These are phyloP conservation scores for Raphicerus campestris DNA, from an alignment of 2,113 vertebrate species.

Conservation along the genomic window DNA sequence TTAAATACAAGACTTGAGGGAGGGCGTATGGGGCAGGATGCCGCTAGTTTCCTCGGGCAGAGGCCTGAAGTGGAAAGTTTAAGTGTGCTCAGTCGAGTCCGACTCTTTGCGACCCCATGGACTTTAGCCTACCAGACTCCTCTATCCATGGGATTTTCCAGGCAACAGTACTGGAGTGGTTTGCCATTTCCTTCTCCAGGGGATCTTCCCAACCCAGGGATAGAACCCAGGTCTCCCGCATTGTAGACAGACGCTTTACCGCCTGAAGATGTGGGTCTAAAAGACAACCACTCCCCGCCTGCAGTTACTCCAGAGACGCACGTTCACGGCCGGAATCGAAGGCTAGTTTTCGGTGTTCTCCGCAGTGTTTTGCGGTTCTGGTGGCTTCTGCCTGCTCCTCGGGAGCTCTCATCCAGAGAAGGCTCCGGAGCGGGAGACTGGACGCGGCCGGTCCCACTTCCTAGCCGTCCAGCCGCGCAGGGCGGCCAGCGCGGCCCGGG, in stretches of 20 bases:
- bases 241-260: no score
- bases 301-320: not conserved
- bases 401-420: fast-evolving
- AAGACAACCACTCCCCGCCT: not conserved
- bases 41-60: not conserved
- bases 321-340: not conserved
- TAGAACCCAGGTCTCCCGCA: no score
- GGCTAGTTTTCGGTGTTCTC: not conserved
- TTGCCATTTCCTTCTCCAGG: no score
- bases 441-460: fast-evolving
- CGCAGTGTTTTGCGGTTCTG: fast-evolving
- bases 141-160: no score
- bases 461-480: not conserved
- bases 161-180: no score
- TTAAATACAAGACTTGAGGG: not conserved
- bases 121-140: no score
- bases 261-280: not conserved
- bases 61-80: not conserved
- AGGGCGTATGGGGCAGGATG: not conserved
- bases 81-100: no score
- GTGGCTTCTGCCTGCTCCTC: not conserved
- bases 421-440: not conserved
- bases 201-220: no score
- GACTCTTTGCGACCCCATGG: no score
- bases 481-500: not conserved